phyloP scores from a whole-genome alignment of 2,113 vertebrate genomes.

The Eptatretus burgeri region DNA sequence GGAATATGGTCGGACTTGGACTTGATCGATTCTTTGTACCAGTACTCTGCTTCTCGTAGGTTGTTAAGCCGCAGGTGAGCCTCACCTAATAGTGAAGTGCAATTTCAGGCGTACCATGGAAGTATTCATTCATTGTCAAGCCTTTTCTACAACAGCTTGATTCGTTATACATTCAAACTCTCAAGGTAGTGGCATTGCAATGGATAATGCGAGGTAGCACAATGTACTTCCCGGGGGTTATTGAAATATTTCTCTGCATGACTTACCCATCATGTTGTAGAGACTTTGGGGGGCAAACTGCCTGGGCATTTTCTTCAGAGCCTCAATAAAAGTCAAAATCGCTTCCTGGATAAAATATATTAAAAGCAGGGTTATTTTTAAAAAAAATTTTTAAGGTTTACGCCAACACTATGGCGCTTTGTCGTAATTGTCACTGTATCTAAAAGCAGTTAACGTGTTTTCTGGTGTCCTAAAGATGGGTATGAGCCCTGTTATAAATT shows the following conservation, averaged over 20 bases:
- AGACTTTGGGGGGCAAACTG: constrained; percentile 94
- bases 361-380: constrained; percentile 1
- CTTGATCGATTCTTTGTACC: constrained; percentile 61
- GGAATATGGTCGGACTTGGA: constrained; percentile 85
- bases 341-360: constrained; percentile 36
- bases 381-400: neutral
- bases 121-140: too few species aligned
- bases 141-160: too few species aligned
- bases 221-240: neutral
- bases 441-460: too few species aligned
- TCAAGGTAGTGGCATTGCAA: too few species aligned
- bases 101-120: too few species aligned
- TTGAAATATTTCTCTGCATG: neutral
- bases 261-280: constrained; percentile 99
- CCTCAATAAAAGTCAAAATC: constrained; percentile 63
- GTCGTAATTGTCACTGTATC: too few species aligned
- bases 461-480: too few species aligned
- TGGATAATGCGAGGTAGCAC: too few species aligned
- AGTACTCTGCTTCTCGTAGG: constrained; percentile 50
- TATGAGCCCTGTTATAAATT: too few species aligned
- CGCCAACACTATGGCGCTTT: too few species aligned
- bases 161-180: too few species aligned
- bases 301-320: constrained; percentile 84
- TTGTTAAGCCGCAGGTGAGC: constrained; percentile 65
- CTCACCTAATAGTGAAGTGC: constrained; percentile 27